Evolutionary conservation across 2,797 vertebrate species (phyloP), one percentile per base, ranked within the genome.

Genomic region (Enteromius fasciolatus): DNA sequence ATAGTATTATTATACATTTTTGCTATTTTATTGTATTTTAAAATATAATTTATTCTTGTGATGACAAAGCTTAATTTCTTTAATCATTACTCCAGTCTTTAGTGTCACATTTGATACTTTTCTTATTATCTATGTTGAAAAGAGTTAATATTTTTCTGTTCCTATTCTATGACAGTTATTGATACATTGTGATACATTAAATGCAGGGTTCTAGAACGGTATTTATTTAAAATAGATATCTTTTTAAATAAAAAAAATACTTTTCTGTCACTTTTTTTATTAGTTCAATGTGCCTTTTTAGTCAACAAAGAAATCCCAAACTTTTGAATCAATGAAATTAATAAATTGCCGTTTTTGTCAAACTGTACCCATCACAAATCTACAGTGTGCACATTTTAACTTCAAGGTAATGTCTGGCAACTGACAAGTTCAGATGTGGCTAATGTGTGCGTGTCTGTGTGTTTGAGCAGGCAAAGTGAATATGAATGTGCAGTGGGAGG

Each of bases 401-500:
- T 28, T 73, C 4, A 36, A 74, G 20, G 4, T 15, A 2, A 54
- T 74, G n/a, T 72, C 25, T 74, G 72, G 50, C 31, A 15, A 54
- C 50, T 54, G 48, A 50, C 28, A 12, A 18, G 18, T 81, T 31
- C 48, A 61, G 28, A 73, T 12, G 72, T 70, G 33, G 14, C 20
- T 33, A 52, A 63, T 74, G 11, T 75, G 41, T 77, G 33, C 74
- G 6, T 70, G 36, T 68, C 5, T 84, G 6, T 86, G 36, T 82
- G 70, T 82, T 3, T 83, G 41, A 80, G 25, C 91, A 99, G 98
- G 98, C 87, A 99, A 99, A 93, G 96, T 96, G 88, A 98, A 94
- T 82, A 95, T 94, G 85, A 99, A 97, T 25, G 89, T 99, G 3
- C 97, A 97, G 87, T 99, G 97, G 97, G 98, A 99, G 18, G 98